A percentile compares a stretch with the other conserved stretches of the same genome.
Conservation (phyloP, 1,140 invertebrate species). For the Drosophila nasuta region DNA sequence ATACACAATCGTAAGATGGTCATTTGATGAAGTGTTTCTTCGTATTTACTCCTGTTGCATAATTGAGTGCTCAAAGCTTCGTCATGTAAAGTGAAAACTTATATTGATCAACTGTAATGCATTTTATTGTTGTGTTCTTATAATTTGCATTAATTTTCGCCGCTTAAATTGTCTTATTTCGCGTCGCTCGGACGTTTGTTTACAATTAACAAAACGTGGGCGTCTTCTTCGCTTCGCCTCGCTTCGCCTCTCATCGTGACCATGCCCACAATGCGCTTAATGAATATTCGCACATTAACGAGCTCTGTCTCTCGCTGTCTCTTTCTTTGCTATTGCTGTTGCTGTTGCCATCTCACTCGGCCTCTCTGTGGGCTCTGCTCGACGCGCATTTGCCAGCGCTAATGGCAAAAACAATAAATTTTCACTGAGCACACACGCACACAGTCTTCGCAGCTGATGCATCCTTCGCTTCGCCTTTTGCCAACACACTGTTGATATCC, state of each 20-base stretch:
- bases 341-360: background rate
- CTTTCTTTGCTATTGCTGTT: background rate
- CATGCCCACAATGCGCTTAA: constrained; percentile 67
- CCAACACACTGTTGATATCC: constrained; percentile 62
- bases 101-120: background rate
- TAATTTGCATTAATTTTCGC: constrained; percentile 42
- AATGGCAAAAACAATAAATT: constrained; percentile 82
- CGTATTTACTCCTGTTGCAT: too few species aligned
- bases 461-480: constrained; percentile 8
- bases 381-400: constrained; percentile 67
- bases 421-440: constrained; percentile 42
- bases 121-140: constrained; percentile 19
- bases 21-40: too few species aligned
- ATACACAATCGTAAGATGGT: too few species aligned
- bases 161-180: constrained; percentile 38
- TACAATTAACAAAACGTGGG: constrained; percentile 67
- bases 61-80: background rate
- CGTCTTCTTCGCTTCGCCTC: constrained; percentile 5
- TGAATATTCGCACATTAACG: constrained; percentile 81
- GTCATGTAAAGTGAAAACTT: background rate
- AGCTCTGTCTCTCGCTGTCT: constrained; percentile 10
- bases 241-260: background rate
- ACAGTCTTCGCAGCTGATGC: background rate
- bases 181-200: constrained; percentile 46
- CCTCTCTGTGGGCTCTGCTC: constrained; percentile 9